Evolutionary conservation across 53 echinoderm and acorn worm genomes (phyloP).

Genomic region (Holothuria scabra): DNA sequence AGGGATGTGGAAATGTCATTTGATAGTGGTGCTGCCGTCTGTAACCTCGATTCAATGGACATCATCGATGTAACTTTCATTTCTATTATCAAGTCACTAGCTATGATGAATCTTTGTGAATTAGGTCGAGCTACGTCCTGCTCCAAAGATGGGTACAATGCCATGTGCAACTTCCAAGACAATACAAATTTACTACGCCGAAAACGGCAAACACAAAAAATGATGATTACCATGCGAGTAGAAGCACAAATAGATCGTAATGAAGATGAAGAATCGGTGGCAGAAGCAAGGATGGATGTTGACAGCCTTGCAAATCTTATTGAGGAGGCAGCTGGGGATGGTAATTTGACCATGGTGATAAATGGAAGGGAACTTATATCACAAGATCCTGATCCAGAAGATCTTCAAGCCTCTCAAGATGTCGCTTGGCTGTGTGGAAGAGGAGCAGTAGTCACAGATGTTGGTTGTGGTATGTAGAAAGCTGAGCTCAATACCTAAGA

Average conservation of each 20-base stretch:
- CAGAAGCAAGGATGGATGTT: not conserved
- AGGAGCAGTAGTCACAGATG: not conserved
- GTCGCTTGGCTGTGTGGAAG: not conserved
- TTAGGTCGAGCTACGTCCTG: slow-evolving; percentile 10
- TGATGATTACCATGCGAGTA: slow-evolving; percentile 4
- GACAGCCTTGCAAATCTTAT: slow-evolving; percentile 2
- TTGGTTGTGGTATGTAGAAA: slow-evolving; percentile 33
- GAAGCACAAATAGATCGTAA: slow-evolving; percentile 9
- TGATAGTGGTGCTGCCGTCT: not conserved
- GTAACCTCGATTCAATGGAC: not conserved
- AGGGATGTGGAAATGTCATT: slow-evolving; percentile 13
- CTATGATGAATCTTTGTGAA: not conserved
- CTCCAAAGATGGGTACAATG: not conserved
- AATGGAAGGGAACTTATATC: not conserved
- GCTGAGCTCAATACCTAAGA: too few species aligned
- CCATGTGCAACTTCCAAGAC: not conserved
- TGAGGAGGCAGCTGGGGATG: not conserved
- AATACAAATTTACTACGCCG: not conserved
- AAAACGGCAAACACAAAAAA: slow-evolving; percentile 13
- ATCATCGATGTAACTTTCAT: slow-evolving; percentile 15
- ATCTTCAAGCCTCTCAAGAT: not conserved
- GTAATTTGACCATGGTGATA: slow-evolving; percentile 34
- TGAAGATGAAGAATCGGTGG: not conserved
- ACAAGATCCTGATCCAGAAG: not conserved
- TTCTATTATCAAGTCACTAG: slow-evolving; percentile 4